Base-by-base conservation (phyloP, 2,888 invertebrate species). In the Clepsis dumicolana region DNA sequence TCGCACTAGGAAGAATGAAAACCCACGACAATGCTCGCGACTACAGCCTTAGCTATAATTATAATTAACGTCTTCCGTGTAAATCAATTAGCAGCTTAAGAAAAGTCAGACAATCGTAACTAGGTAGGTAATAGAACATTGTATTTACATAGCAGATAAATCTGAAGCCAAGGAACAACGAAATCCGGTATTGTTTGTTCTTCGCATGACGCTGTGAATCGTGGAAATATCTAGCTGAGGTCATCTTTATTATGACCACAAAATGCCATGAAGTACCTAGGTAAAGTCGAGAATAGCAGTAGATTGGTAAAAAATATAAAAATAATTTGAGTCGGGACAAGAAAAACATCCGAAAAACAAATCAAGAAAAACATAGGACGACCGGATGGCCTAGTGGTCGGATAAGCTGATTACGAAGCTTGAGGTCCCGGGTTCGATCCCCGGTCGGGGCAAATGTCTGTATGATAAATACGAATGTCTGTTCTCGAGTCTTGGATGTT, bases 161-260 rank as follows among this genome's bases (percentile, higher is more conserved):
- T 41, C 29, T 44, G 27, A 12, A 50, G 56, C 56, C 62, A 62
- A 57, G 67, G 62, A 63, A 62, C 38, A 67, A 52, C 29, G 12
- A 24, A 50, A 57, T 62, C 67, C 56, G 62, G 62, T 16, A 61
- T 24, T 56, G 21, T 50, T 67, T 62, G 56, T 67, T 65, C 65
- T 65, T 32, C 14, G 38, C 62, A 50, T 44, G 59, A 14, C 10
- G 24, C 59, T 41, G 61, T 54, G 27, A 65, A 57, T 53, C 21
- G 48, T 48, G 48, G 48, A 48, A 44, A 48, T 48, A 48, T 48
- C 27, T 66, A n/a, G 10, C 62, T 67, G 56, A 62, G 62, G 48
- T 67, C 48, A 65, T 65, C 65, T 59, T 53, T 60, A 18, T 18
- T 29, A 27, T 16, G 16, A 29, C 27, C 27, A 54, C 29, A 0